phyloP scores from a whole-genome alignment of 2,888 invertebrate genomes.

The Ophion ventricosus region DNA sequence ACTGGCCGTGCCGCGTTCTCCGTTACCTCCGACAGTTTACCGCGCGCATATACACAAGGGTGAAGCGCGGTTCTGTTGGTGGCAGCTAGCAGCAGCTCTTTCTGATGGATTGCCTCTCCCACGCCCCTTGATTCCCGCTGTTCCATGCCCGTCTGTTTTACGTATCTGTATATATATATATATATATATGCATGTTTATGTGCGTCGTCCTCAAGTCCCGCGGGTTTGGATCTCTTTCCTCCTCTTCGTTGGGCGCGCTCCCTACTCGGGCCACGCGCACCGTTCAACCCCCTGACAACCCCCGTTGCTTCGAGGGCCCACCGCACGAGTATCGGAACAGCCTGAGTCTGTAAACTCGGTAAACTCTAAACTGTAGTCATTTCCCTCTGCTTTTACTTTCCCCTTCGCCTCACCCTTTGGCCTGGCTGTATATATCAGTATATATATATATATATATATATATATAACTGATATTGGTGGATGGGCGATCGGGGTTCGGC shows the following conservation, averaged over 20 bases:
- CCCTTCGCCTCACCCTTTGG: background rate
- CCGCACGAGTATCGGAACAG: slow-evolving; percentile 43
- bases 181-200: no score
- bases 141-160: slow-evolving; percentile 8
- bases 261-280: slow-evolving; percentile 33
- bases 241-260: slow-evolving; percentile 5
- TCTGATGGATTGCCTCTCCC: slow-evolving; percentile 79
- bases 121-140: slow-evolving; percentile 71
- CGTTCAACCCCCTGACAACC: slow-evolving; percentile 35
- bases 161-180: background rate
- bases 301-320: slow-evolving; percentile 50
- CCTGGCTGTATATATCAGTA: background rate
- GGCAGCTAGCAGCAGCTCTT: slow-evolving; percentile 77
- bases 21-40: slow-evolving; percentile 28
- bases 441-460: no score
- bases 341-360: slow-evolving; percentile 39
- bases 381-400: slow-evolving; percentile 10
- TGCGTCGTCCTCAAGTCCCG: slow-evolving; percentile 44
- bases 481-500: no score
- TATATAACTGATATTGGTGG: no score
- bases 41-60: slow-evolving; percentile 19
- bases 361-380: slow-evolving; percentile 57
- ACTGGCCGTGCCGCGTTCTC: slow-evolving; percentile 26
- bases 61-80: slow-evolving; percentile 74
- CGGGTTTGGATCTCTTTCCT: slow-evolving; percentile 38